phyloP scores from a whole-genome alignment of 1,140 invertebrate species.

The Zaprionus vittiger region DNA sequence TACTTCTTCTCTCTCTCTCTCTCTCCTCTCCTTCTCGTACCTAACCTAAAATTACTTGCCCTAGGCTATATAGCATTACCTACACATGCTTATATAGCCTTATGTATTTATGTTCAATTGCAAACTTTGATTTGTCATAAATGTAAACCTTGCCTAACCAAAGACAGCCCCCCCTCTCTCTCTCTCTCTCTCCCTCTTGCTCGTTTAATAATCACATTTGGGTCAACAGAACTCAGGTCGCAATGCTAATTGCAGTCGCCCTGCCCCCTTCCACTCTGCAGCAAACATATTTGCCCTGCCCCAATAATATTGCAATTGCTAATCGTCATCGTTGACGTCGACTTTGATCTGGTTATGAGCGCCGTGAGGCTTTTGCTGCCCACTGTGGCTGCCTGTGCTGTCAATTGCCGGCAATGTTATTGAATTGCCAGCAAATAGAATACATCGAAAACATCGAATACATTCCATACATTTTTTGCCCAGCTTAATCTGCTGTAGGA shows the following conservation, averaged over 20 bases:
- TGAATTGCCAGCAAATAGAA: too few relatives aligned
- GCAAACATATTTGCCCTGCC: neutral
- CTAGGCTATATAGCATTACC: neutral
- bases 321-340: neutral
- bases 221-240: neutral
- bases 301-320: slow-evolving; percentile 3
- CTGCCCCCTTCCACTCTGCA: too few relatives aligned
- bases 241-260: neutral
- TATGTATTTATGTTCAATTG: neutral
- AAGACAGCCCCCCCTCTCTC: neutral
- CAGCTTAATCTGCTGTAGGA: too few relatives aligned
- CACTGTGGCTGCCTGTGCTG: neutral
- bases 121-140: slow-evolving; percentile 2
- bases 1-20: too few relatives aligned
- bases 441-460: too few relatives aligned
- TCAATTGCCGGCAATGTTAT: too few relatives aligned
- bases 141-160: neutral
- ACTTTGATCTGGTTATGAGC: slow-evolving; percentile 1
- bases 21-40: neutral
- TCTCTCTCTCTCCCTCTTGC: neutral
- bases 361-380: neutral
- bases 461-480: too few relatives aligned
- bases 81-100: neutral
- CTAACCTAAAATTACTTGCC: neutral
- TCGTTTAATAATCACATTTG: slow-evolving; percentile 1